Evolutionary conservation across 1,140 invertebrate genomes (phyloP), one percentile per base, ranked within the genome.

Genomic region (Cyclargus thomasi): DNA sequence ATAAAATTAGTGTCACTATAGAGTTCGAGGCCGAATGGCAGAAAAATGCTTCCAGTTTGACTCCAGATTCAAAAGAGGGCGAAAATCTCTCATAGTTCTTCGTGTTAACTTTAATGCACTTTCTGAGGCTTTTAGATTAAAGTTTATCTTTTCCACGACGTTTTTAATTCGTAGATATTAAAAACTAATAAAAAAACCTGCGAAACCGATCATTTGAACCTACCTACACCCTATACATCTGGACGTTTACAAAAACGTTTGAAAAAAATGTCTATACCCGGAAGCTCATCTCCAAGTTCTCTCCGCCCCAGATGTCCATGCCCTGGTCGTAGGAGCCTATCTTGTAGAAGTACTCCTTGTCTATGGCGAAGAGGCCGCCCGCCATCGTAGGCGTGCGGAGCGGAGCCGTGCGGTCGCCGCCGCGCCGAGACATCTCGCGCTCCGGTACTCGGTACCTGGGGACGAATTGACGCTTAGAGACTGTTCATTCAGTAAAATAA

Each of bases 281-380:
- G 90, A 99, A 99, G 71, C 97, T 99, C 96, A 99, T 99, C 92
- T 99, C 99, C 39, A 99, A 93, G 92, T 99, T 99, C 91, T 99
- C 98, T 68, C 98, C 99, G 35, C 98, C 99, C 99, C 98, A 99
- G 74, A 99, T 99, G 84, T 99, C 98, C 98, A 99, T 99, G 75
- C 98, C 98, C 90, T 98, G 95, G 88, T 99, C 99, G 85, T 99
- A 99, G 23, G 97, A 95, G 17, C 99, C 99, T 67, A 99, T 93
- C 92, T 98, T 95, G 86, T 98, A 97, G 92, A 99, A 99, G 91
- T 99, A 99, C 11, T 99, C 95, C 81, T 95, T 95, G 83, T 99
- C 97, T 70, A 99, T 99, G 22, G 98, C 96, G 91, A 99, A 99
- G 22, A 99, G 87, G 3, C 99, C 99, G 62, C 99, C 99, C n/a